Evolutionary conservation across 1,140 invertebrate genomes (phyloP).

Genomic region (Plectus sambesii): DNA sequence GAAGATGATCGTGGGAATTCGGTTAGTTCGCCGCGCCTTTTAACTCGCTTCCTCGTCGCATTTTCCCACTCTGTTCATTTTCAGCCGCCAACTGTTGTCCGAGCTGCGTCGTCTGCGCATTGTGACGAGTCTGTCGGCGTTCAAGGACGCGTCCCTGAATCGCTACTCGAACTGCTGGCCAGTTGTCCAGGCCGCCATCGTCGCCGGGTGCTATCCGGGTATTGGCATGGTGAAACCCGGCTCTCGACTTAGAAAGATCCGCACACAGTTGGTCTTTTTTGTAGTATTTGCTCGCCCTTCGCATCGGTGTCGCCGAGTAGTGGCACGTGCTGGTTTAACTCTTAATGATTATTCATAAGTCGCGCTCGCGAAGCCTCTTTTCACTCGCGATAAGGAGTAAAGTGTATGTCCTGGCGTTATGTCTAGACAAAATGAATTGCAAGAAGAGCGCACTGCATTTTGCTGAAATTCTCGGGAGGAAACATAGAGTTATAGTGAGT

Average conservation of each 20-base stretch:
- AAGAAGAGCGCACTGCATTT: no score
- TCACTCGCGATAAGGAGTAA: no score
- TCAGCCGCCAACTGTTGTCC: slow-evolving; percentile 30
- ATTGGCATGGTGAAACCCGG: slow-evolving; percentile 30
- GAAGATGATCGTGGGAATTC: slow-evolving; percentile 63
- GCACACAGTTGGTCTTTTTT: slow-evolving; percentile 17
- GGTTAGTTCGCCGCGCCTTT: slow-evolving; percentile 36
- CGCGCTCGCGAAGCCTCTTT: no score
- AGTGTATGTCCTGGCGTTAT: no score
- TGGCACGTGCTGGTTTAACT: no score
- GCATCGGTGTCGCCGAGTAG: no score
- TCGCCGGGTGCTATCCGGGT: slow-evolving; percentile 42
- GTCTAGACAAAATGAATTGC: no score
- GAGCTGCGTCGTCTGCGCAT: slow-evolving; percentile 34
- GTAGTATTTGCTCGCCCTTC: background rate
- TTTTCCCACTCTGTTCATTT: no score
- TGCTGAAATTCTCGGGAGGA: no score
- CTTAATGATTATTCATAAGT: no score
- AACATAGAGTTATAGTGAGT: no score
- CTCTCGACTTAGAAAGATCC: slow-evolving; percentile 34
- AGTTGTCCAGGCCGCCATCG: slow-evolving; percentile 42
- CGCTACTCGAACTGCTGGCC: slow-evolving; percentile 32
- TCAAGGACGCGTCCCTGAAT: slow-evolving; percentile 28
- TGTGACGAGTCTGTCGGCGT: background rate
- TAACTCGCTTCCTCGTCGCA: no score